Evolutionary conservation across 2,113 vertebrate species (phyloP), one percentile per base, ranked within the genome.

Genomic region (Dipodomys ordii): DNA sequence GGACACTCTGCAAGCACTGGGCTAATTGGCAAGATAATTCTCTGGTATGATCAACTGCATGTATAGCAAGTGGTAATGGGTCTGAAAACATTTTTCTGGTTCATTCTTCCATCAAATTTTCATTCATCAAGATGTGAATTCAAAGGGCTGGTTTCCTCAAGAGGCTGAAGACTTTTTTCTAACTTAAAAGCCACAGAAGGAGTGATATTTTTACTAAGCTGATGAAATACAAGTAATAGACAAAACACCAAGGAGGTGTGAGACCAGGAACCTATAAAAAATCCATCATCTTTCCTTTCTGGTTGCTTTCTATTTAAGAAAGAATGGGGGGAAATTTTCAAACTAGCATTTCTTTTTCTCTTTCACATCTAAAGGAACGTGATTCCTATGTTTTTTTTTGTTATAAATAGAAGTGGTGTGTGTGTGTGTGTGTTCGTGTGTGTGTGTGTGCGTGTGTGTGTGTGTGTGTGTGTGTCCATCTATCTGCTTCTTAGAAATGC

Each of bases 21-120:
- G 20, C 90, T 97, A 97, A 97, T 96, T 97, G 96, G 95, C 94
- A 96, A 80, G 90, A 72, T 91, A 96, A 39, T 93, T 95, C 87
- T 91, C 67, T 72, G 49, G 62, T 12, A 30, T 87, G 84, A 92
- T 92, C 0, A 1, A 28, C 10, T 91, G 25, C 44, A 83, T 7
- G 49, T 95, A 94, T 95, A 95, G 60, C 82, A 94, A 95, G 88
- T 77, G 64, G 35, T 64, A 92, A 87, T 78, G 82, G 69, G 82
- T 82, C 90, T 77, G 85, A 80, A 77, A 94, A 92, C 86, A 92
- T 94, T 95, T 19, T 85, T 94, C 46, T 28, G 6, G 93, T 97
- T 97, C 30, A 46, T 95, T 96, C 73, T 95, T 85, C 95, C 84
- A 94, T 91, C 92, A 96, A 96, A 96, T 94, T 96, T 97, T 97